Evolutionary conservation across 2,888 invertebrate genomes (phyloP).

Genomic region (Rhagophthalmus giganteus): DNA sequence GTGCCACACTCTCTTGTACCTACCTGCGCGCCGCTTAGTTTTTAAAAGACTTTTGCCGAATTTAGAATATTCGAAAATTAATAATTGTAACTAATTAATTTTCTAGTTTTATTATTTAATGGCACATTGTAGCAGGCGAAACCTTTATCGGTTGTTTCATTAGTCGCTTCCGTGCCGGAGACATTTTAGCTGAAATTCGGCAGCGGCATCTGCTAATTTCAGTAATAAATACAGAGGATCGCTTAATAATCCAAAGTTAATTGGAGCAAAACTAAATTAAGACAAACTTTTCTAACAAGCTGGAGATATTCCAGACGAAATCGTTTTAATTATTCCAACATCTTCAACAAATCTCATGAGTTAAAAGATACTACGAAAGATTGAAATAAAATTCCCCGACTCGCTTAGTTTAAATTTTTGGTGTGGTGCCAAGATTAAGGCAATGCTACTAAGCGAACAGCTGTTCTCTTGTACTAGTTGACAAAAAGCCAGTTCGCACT

Average conservation of each 20-base stretch:
- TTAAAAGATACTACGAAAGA: slow-evolving; percentile 28
- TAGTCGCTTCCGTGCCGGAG: slow-evolving; percentile 23
- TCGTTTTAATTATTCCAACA: slow-evolving; percentile 44
- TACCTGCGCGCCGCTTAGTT: no score
- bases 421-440: slow-evolving; percentile 35
- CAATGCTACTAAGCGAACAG: slow-evolving; percentile 31
- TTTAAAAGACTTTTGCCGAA: no score
- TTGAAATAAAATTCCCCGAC: slow-evolving; percentile 32
- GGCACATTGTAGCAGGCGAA: slow-evolving; percentile 8
- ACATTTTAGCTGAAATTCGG: slow-evolving; percentile 26
- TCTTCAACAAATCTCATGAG: slow-evolving; percentile 32
- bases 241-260: slow-evolving; percentile 41
- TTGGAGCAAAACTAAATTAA: slow-evolving; percentile 41
- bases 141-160: slow-evolving; percentile 28
- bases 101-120: neutral
- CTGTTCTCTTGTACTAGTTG: slow-evolving; percentile 32
- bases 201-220: slow-evolving; percentile 31
- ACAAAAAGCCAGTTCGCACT: slow-evolving; percentile 34
- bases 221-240: slow-evolving; percentile 34
- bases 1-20: no score
- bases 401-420: slow-evolving; percentile 33
- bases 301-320: slow-evolving; percentile 39
- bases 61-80: no score
- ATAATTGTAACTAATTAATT: slow-evolving; percentile 1
- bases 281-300: slow-evolving; percentile 37